Base-by-base conservation (phyloP, 2,113 vertebrate genomes). In the Chamaea fasciata region DNA sequence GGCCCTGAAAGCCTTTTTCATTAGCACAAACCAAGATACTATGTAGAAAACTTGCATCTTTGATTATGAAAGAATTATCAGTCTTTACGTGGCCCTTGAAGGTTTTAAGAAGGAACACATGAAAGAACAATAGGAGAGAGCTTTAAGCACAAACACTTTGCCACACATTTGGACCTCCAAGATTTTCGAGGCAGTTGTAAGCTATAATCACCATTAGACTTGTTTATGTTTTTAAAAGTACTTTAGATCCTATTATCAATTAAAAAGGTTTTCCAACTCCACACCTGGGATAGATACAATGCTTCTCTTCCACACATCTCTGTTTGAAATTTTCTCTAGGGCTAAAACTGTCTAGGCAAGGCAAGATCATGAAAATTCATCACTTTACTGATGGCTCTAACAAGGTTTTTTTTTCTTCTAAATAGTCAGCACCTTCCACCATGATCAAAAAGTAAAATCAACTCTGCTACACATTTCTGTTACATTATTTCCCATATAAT, bases 301-400 rank as follows among this genome's bases (percentile, higher is more conserved):
- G 78, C 35, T 71, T 22, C 92, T 84, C 69, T 84, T 74, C 76
- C 55, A 86, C 56, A 49, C 78, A 87, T 93, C 86, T 95, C 92
- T 87, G 94, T 97, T 97, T 97, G 94, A 97, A 97, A 96, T 95
- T 95, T 97, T 88, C 95, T 97, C 96, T 74, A 90, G 96, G 96
- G 95, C 91, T 92, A 95, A 90, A 97, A 83, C 91, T 94, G 94
- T 90, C 96, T 95, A 92, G 90, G 90, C 83, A 88, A 96, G 68
- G 90, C 83, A 92, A 94, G 86, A 95, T 96, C 95, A 97, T 97
- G 96, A 97, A 97, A 97, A 97, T 97, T 97, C 97, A 97, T 97
- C 86, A 65, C 90, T 94, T 91, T 93, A 50, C 80, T 96, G 96
- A 97, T 95, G 90, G 93, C 83, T 96, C 60, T 97, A 97, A 97